phyloP scores from a whole-genome alignment of 2,113 vertebrate genomes.

The Felis chaus region DNA sequence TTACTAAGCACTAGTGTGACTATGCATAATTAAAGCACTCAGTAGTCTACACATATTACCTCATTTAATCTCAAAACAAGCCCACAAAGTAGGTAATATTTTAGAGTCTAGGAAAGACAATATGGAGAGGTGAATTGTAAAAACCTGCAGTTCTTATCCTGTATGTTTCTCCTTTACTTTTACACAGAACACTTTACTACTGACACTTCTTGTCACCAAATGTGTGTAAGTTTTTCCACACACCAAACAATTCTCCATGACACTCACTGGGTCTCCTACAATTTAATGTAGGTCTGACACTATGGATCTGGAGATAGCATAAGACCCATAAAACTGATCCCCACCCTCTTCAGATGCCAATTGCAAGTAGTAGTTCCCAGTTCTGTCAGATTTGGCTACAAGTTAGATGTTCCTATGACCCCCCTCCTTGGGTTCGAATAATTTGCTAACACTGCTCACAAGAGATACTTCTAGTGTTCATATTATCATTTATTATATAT shows the following conservation, averaged over 20 bases:
- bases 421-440: neutral
- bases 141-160: neutral
- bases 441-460: neutral
- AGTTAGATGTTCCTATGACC: neutral
- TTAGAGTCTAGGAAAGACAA: neutral
- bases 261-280: neutral
- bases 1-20: neutral
- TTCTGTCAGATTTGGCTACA: neutral
- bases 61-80: neutral
- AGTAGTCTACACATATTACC: neutral
- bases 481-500: neutral
- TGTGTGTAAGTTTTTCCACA: neutral
- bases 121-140: neutral
- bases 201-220: neutral
- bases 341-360: neutral
- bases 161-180: neutral
- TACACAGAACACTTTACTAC: neutral
- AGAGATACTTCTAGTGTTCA: neutral
- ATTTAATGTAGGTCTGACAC: neutral
- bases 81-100: neutral
- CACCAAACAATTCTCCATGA: neutral
- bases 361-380: neutral
- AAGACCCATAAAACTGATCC: neutral
- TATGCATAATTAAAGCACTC: neutral
- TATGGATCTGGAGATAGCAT: neutral